These are phyloP conservation scores for Emydocephalus ijimae DNA, from an alignment of 2,113 vertebrate genomes.

Conservation along the genomic window DNA sequence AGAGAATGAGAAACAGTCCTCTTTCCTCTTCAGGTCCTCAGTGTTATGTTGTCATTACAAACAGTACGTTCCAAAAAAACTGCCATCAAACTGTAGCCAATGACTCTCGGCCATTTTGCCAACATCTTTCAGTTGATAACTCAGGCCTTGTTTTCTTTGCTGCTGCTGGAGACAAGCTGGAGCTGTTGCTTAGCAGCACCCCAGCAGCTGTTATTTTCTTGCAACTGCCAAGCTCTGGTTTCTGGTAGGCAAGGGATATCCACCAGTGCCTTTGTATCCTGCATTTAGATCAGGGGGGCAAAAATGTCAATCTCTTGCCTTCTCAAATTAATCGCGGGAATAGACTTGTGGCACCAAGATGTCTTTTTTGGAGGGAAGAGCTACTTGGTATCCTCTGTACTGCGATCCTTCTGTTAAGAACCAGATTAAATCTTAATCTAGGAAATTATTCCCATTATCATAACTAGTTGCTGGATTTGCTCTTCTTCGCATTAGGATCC, in stretches of 20 bases:
- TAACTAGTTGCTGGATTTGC: background rate
- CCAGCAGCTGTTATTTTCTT: background rate
- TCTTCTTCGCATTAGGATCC: background rate
- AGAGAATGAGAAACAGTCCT: background rate
- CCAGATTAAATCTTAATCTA: background rate
- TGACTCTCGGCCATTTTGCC: background rate
- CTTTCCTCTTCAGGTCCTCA: background rate
- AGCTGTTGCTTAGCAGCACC: constrained; percentile 22
- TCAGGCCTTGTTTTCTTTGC: constrained; percentile 4
- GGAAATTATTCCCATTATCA: background rate
- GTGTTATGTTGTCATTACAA: background rate
- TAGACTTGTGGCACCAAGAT: background rate
- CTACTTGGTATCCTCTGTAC: background rate
- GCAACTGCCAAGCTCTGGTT: background rate
- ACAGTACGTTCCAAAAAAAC: background rate
- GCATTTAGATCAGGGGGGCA: background rate
- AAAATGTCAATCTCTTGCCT: background rate
- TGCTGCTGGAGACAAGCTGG: background rate
- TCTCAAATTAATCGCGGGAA: background rate
- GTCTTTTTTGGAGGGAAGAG: background rate
- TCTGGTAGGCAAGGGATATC: background rate
- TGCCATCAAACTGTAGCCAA: background rate
- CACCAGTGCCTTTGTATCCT: background rate
- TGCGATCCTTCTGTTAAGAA: background rate
- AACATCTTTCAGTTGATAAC: background rate